A percentile compares a stretch with the other conserved stretches of the same genome.
Conservation (phyloP, 2,113 vertebrate species). For the Empidonax alnorum region DNA sequence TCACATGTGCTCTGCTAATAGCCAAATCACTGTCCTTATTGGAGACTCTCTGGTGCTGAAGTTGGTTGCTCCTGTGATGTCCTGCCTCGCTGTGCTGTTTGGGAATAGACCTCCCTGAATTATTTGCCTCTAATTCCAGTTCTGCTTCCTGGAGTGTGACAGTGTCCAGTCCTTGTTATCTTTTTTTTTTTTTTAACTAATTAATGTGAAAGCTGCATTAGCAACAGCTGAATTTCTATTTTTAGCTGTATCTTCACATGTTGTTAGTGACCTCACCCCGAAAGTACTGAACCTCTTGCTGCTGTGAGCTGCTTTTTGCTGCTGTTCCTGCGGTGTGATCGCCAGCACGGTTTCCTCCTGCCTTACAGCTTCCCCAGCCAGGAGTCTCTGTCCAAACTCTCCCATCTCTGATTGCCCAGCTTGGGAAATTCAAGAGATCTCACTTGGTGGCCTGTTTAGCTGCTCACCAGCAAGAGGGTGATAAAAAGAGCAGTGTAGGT, state of each 20-base stretch:
- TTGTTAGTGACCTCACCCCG: background rate
- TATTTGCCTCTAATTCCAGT: background rate
- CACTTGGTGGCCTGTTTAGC: background rate
- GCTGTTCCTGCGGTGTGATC: background rate
- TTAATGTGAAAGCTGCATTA: background rate
- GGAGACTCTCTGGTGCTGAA: background rate
- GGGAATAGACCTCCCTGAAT: background rate
- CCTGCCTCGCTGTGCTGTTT: background rate
- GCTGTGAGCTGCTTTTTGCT: background rate
- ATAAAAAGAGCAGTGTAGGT: background rate
- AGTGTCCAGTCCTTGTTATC: background rate
- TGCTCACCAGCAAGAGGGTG: background rate
- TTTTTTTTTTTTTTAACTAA: background rate
- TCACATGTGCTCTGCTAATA: constrained; percentile 16
- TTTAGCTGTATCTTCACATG: background rate
- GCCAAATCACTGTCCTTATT: background rate
- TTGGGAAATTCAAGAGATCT: background rate
- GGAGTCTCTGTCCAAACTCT: background rate
- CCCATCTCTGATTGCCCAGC: background rate
- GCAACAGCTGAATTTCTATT: background rate
- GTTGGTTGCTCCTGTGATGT: background rate
- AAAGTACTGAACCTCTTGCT: background rate
- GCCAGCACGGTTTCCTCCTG: background rate
- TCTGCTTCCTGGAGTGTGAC: background rate
- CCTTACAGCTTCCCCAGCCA: background rate